Base-by-base conservation (phyloP, 2,888 invertebrate genomes). In the Microctonus hyperodae region DNA sequence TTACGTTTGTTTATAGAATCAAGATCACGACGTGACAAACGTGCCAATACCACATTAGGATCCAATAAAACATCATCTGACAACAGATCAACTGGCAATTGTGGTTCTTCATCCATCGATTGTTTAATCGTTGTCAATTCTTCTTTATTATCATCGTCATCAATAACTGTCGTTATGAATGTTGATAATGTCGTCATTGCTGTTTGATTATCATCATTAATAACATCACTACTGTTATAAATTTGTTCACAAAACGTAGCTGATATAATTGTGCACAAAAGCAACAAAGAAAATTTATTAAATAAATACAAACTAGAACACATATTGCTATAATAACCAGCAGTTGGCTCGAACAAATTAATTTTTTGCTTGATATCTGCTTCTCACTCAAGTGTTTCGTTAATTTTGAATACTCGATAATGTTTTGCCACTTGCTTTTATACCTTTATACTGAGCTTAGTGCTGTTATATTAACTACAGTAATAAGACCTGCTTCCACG, bases 61-160 rank as follows among this genome's bases (percentile, higher is more conserved):
- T 78, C 76, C 16, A 77, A 31, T 0, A 75, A 55, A 23, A 76
- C 67, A 50, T 77, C 76, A 13, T 73, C 64, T 2, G 73, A 72
- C 13, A 73, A 57, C 0, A 75, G 53, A 68, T 74, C 74, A 1
- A 73, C 70, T 13, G 76, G 74, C 28, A 72, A 65, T 56, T 72
- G 68, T 5, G 64, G 64, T 51, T 69, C 64, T 50, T 61, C 51
- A n/a, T 51, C 40, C 44, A 48, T 6, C 0, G 10, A 20, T 58
- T 10, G 40, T 20, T 58, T 37, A 9, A 58, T 28, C 9, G 35
- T 50, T 16, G 33, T 48, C 56, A 28, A n/a, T 50, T 61, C 61
- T 31, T 33, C 53, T 31, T 57, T 57, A 28, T 3, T n/a, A 23
- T 2, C 10, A 13, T 25, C 51, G 11, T 31, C 59, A 16, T 23